Percentiles rank a stretch among this genome's conserved stretches.
phyloP scores from a whole-genome alignment of 2,113 vertebrate species.

The Marmota flaviventris region DNA sequence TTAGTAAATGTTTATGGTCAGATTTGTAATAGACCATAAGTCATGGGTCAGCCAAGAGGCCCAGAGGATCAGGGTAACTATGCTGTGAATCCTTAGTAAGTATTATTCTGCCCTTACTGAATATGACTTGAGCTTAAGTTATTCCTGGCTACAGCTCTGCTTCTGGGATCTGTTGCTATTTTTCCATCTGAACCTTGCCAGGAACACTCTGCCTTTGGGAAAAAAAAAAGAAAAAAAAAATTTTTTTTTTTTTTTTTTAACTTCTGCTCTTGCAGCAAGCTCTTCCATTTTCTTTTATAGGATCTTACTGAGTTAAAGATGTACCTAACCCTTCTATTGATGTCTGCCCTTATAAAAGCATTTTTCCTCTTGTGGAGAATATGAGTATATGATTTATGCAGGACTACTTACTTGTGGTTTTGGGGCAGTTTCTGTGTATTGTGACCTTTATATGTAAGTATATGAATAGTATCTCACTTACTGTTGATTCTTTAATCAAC shows the following conservation, averaged over 20 bases:
- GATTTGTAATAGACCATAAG: neutral
- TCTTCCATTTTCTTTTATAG: conserved; percentile 59
- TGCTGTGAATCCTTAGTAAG: neutral
- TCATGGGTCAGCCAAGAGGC: neutral
- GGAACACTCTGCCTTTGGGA: conserved; percentile 52
- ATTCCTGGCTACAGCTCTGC: conserved; percentile 65
- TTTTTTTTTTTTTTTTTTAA: neutral
- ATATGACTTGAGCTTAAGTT: conserved; percentile 57
- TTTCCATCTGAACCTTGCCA: conserved; percentile 81
- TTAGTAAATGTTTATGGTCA: neutral
- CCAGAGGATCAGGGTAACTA: neutral
- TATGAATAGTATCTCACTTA: neutral
- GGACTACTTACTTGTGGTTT: neutral
- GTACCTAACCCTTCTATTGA: neutral
- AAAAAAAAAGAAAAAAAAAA: neutral
- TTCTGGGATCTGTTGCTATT: conserved; percentile 72
- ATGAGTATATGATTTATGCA: neutral
- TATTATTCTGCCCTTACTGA: conserved; percentile 45
- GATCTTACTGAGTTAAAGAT: conserved; percentile 38
- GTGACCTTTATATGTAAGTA: conserved; percentile 26
- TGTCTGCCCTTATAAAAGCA: neutral
- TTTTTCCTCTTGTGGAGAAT: neutral
- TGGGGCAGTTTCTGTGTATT: neutral
- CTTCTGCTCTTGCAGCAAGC: neutral
- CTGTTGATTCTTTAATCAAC: neutral